Evolutionary conservation across 2,113 vertebrate species (phyloP).

Genomic region (Mesembrinibis cayennensis): DNA sequence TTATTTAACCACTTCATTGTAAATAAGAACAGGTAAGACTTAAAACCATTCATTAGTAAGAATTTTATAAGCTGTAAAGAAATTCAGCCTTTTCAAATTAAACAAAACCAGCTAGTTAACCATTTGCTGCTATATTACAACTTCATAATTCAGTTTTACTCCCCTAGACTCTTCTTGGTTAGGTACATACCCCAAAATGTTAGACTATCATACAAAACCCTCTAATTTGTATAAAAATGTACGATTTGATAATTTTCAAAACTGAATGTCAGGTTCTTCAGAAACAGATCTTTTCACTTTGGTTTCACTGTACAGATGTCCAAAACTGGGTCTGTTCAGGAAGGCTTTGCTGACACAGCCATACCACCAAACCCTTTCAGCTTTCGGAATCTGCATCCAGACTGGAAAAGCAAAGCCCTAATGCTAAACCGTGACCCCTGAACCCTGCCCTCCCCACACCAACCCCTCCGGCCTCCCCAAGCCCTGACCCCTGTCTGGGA

Average conservation of each 20-base stretch:
- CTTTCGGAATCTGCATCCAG: not conserved
- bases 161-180: not conserved
- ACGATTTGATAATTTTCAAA: not conserved
- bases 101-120: not conserved
- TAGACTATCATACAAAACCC: not conserved
- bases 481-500: not conserved
- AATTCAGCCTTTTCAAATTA: not conserved
- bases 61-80: not conserved
- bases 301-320: not conserved
- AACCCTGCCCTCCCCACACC: not conserved
- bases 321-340: not conserved
- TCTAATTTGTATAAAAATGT: not conserved
- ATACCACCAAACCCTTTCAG: not conserved
- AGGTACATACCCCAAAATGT: not conserved
- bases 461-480: not conserved
- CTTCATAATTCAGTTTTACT: not conserved
- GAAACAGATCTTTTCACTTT: not conserved
- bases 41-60: not conserved
- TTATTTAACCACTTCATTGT: not conserved
- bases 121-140: not conserved
- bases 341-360: not conserved
- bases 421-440: not conserved
- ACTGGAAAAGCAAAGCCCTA: not conserved
- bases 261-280: not conserved
- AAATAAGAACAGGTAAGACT: conserved; percentile 14